These are phyloP conservation scores for Varanus komodoensis DNA, from an alignment of 2,113 vertebrate species.

Conservation along the genomic window DNA sequence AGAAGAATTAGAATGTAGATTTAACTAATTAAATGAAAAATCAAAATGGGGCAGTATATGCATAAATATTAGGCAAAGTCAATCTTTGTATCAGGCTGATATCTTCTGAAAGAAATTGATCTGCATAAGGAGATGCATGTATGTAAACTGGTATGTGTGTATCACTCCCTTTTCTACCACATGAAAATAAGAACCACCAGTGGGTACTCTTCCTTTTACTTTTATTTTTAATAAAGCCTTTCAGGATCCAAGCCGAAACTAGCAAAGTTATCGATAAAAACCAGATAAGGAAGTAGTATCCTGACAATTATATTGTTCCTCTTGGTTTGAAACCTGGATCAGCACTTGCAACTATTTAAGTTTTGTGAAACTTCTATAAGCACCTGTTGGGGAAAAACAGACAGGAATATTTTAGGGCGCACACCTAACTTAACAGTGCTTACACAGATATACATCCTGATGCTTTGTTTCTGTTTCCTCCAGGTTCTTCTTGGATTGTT, in stretches of 20 bases:
- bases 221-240: background rate
- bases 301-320: background rate
- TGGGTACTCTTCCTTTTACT: background rate
- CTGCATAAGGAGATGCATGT: background rate
- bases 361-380: background rate
- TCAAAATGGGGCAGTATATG: background rate
- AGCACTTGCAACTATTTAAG: background rate
- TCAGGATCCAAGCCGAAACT: background rate
- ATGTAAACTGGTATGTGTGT: background rate
- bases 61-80: background rate
- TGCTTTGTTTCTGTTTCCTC: constrained; percentile 46
- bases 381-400: background rate
- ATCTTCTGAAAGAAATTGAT: background rate
- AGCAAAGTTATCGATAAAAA: background rate
- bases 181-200: background rate
- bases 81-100: background rate
- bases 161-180: background rate
- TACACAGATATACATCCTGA: background rate
- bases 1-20: background rate
- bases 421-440: constrained; percentile 27
- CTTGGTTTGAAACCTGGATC: background rate
- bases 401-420: background rate
- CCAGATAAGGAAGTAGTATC: background rate
- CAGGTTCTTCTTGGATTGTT: constrained; percentile 89
- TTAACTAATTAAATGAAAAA: background rate